Percentiles rank a stretch among this genome's conserved stretches.
phyloP scores from a whole-genome alignment of 2,113 vertebrate genomes.

The Ramphastos sulfuratus region DNA sequence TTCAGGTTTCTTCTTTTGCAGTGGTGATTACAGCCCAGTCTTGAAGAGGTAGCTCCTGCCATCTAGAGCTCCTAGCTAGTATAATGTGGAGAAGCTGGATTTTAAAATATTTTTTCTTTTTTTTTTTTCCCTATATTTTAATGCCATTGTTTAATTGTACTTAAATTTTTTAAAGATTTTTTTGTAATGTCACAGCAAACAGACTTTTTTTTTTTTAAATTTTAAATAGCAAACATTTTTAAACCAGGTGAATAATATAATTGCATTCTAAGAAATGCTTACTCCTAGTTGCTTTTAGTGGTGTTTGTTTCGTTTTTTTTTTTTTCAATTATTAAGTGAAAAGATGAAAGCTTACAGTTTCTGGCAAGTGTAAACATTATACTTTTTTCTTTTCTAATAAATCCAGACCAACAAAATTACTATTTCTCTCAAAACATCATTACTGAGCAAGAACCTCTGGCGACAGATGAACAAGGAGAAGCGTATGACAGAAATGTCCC shows the following conservation, averaged over 20 bases:
- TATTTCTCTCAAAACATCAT: constrained; percentile 68
- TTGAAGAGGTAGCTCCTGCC: constrained; percentile 52
- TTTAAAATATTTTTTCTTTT: not conserved
- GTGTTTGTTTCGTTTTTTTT: not conserved
- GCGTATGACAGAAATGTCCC: constrained; percentile 60
- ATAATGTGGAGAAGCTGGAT: constrained; percentile 73
- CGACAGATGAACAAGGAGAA: constrained; percentile 71
- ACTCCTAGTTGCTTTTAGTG: constrained; percentile 60
- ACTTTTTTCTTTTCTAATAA: constrained; percentile 69
- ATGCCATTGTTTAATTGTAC: constrained; percentile 52
- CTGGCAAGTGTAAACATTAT: constrained; percentile 67
- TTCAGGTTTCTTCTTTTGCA: constrained; percentile 55
- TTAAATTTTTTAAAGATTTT: not conserved
- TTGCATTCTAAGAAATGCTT: constrained; percentile 70
- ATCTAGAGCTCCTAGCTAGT: constrained; percentile 59
- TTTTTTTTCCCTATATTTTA: constrained; percentile 32
- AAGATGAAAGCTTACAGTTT: constrained; percentile 71
- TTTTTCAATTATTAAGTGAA: constrained; percentile 73
- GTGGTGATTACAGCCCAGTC: constrained; percentile 69
- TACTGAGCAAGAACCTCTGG: constrained; percentile 75
- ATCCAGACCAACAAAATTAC: constrained; percentile 63
- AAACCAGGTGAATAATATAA: constrained; percentile 74
- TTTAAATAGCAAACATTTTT: constrained; percentile 66
- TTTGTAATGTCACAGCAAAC: constrained; percentile 67
- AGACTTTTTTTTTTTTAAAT: not conserved